Base-by-base conservation (phyloP, 2,113 vertebrate species). In the Pao palembangensis region DNA sequence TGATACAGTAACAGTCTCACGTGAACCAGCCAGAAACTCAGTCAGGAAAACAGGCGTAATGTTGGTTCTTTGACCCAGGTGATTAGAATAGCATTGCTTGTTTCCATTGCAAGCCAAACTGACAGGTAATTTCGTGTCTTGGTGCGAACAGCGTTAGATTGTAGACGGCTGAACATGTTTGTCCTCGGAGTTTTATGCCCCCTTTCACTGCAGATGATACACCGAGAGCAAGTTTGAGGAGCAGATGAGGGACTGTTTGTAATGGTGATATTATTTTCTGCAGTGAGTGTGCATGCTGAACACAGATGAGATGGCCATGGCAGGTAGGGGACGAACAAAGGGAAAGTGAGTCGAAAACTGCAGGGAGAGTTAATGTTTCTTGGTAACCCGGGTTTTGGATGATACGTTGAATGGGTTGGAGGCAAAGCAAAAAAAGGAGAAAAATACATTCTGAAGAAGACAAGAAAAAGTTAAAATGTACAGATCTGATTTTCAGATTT, bases 61-160 rank as follows among this genome's bases (percentile, higher is more conserved):
- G 67, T 19, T 57, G 34, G 61, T 70, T 76, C 48, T 68, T 28
- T 69, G 64, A 74, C 65, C 68, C 54, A 58, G 64, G 51, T 80
- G 72, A 73, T 81, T 82, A 81, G 51, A 75, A 79, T 81, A 72
- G 56, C 73, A 70, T 66, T 55, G 55, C 71, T 70, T 15, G 41
- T 61, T 78, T 53, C 58, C 18, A 55, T 77, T 82, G 76, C 38
- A 71, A 62, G 34, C 59, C 60, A 73, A 63, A 63, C 78, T 83
- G 85, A 78, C 82, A 83, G 80, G 73, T 80, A 72, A 85, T 85
- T 83, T 74, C 59, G 70, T 71, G 65, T 79, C 70, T 46, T 25
- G 58, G 58, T 63, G 66, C 73, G 73, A 83, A 79, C 71, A 79
- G 54, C 54, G 58, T 64, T 69, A 17, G 52, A 42, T 61, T 17